Conservation (phyloP, 2,888 invertebrate species). For the Anarsia innoxiella region DNA sequence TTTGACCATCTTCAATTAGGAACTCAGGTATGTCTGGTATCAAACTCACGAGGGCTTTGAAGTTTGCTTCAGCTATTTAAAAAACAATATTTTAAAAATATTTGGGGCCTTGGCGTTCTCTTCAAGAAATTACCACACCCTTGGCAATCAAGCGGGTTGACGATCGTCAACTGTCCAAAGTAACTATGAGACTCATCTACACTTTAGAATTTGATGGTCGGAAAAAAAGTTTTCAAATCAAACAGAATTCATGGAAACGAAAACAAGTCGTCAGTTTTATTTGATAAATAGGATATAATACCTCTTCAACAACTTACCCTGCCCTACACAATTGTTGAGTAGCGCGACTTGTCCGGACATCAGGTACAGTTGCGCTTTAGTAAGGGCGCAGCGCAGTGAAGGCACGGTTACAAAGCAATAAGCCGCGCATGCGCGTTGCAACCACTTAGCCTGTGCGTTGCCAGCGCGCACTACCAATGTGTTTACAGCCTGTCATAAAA, state of each 20-base stretch:
- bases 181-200: too few species aligned
- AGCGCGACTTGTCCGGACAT: slow-evolving; percentile 92
- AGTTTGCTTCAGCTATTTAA: slow-evolving; percentile 90
- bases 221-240: too few species aligned
- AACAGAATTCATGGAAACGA: too few species aligned
- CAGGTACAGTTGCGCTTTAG: slow-evolving; percentile 88
- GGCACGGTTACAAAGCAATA: slow-evolving; percentile 98
- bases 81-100: too few species aligned
- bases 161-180: not conserved
- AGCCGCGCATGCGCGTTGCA: slow-evolving; percentile 95
- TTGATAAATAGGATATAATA: too few species aligned
- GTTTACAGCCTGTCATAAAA: slow-evolving; percentile 88
- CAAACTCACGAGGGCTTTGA: slow-evolving; percentile 89
- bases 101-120: too few species aligned
- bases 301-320: too few species aligned
- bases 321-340: slow-evolving; percentile 91
- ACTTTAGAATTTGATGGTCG: too few species aligned
- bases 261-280: too few species aligned
- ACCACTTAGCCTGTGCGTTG: slow-evolving; percentile 78
- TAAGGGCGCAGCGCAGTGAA: slow-evolving; percentile 88
- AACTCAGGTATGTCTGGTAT: slow-evolving; percentile 84
- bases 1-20: slow-evolving; percentile 83
- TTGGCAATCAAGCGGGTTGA: too few species aligned
- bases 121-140: too few species aligned
- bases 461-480: slow-evolving; percentile 80